These are phyloP conservation scores for Misgurnus mizolepis DNA, from an alignment of 2,113 vertebrate species.

Conservation along the genomic window DNA sequence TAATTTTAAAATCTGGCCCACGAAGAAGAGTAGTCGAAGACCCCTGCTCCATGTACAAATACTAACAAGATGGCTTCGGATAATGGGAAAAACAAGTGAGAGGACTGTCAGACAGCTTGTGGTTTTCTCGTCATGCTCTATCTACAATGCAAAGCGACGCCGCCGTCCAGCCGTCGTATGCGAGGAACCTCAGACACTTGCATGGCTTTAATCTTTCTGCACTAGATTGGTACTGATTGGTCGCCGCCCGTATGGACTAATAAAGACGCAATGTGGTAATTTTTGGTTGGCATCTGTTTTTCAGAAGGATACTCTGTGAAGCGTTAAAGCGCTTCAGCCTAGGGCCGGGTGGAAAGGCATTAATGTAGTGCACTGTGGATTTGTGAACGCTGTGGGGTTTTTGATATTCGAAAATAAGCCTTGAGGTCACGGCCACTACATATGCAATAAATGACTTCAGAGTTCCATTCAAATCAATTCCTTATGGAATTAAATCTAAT, in stretches of 20 bases:
- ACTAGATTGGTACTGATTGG: constrained; percentile 47
- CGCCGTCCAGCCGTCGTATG: constrained; percentile 10
- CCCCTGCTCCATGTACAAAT: no score
- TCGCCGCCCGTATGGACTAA: constrained; percentile 50
- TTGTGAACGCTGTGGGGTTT: constrained; percentile 56
- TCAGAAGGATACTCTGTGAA: constrained; percentile 59
- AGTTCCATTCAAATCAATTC: constrained; percentile 42
- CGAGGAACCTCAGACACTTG: constrained; percentile 33
- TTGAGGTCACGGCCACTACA: constrained; percentile 47
- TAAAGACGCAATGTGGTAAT: constrained; percentile 65
- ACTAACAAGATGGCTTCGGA: not conserved
- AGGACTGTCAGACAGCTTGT: not conserved
- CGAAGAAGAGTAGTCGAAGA: no score
- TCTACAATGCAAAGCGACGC: not conserved
- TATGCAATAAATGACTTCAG: constrained; percentile 35
- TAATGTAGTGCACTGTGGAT: constrained; percentile 52
- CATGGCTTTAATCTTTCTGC: constrained; percentile 50
- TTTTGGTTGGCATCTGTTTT: constrained; percentile 64
- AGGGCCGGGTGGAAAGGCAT: constrained; percentile 48
- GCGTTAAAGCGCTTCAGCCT: constrained; percentile 56
- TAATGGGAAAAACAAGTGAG: not conserved
- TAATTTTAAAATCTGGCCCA: no score
- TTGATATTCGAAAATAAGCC: constrained; percentile 50
- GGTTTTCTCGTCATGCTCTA: not conserved
- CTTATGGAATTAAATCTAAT: constrained; percentile 45